Conservation (phyloP, 2,888 invertebrate species). For the Anagyrus pseudococci region DNA sequence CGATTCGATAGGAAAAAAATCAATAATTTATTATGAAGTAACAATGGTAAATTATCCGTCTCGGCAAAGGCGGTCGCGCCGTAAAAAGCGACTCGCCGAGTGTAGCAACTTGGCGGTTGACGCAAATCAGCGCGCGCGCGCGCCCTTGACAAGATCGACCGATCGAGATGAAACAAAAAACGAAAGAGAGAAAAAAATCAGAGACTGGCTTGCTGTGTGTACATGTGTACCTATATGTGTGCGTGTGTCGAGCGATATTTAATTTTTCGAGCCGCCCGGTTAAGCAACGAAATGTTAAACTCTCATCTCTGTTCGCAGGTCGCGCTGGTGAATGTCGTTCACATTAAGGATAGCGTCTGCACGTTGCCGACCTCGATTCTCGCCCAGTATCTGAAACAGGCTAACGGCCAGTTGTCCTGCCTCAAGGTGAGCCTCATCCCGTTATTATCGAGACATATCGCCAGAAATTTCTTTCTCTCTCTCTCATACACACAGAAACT, state of each 20-base stretch:
- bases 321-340: slow-evolving; percentile 81
- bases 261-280: no score
- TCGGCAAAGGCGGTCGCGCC: no score
- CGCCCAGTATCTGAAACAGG: slow-evolving; percentile 86
- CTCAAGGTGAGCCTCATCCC: slow-evolving; percentile 71
- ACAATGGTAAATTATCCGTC: no score
- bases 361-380: slow-evolving; percentile 81
- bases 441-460: slow-evolving; percentile 27
- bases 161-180: background rate
- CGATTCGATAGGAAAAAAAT: no score
- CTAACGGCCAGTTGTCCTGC: slow-evolving; percentile 81
- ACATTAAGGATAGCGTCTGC: slow-evolving; percentile 82
- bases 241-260: background rate
- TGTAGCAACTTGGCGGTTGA: no score
- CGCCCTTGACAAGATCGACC: background rate
- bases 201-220: no score
- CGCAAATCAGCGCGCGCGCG: background rate
- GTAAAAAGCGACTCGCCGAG: no score
- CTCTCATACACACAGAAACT: background rate
- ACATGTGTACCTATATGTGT: background rate
- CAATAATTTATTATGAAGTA: no score
- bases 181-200: background rate
- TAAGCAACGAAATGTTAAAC: slow-evolving; percentile 14
- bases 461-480: slow-evolving; percentile 17
- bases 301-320: slow-evolving; percentile 66